A percentile compares a stretch with the other conserved stretches of the same genome.
These are phyloP conservation scores for Medauroidea extradentata DNA, from an alignment of 1,140 invertebrate species.

Conservation along the genomic window DNA sequence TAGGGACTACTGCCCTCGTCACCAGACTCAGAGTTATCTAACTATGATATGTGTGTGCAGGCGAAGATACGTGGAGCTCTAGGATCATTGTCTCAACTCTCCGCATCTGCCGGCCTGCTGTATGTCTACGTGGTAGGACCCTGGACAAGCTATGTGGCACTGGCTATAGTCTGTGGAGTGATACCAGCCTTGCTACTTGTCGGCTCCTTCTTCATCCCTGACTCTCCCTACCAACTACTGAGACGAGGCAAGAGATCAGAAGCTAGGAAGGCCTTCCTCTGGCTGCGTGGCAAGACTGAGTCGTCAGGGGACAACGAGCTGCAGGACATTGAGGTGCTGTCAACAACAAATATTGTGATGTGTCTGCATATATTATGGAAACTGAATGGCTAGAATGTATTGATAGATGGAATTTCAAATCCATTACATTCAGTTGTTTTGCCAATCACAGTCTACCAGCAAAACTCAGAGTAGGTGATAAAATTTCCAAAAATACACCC, in stretches of 20 bases:
- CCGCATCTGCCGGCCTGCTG: constrained; percentile 60
- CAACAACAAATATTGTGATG: too few relatives aligned
- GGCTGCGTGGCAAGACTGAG: constrained; percentile 25
- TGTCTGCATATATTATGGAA: too few relatives aligned
- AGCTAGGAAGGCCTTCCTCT: constrained; percentile 3
- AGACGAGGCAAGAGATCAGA: background rate
- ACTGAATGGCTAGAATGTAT: too few relatives aligned
- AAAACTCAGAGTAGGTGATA: too few relatives aligned
- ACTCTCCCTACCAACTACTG: background rate
- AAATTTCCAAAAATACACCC: too few relatives aligned
- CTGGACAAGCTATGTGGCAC: background rate
- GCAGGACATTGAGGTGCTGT: background rate
- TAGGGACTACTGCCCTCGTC: too few relatives aligned
- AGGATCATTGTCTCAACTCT: constrained; percentile 61
- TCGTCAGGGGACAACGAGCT: constrained; percentile 13
- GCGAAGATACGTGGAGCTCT: constrained; percentile 56
- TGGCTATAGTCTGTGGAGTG: constrained; percentile 38
- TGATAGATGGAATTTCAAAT: too few relatives aligned
- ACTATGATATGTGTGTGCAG: too few relatives aligned
- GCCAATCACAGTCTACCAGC: too few relatives aligned
- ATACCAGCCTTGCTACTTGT: constrained; percentile 40
- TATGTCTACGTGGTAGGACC: constrained; percentile 37
- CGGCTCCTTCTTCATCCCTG: constrained; percentile 30
- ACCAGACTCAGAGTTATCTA: too few relatives aligned
- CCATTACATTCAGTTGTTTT: too few relatives aligned